Evolutionary conservation across 1,140 invertebrate genomes (phyloP), one percentile per base, ranked within the genome.

Genomic region (Schlechtendalia chinensis): DNA sequence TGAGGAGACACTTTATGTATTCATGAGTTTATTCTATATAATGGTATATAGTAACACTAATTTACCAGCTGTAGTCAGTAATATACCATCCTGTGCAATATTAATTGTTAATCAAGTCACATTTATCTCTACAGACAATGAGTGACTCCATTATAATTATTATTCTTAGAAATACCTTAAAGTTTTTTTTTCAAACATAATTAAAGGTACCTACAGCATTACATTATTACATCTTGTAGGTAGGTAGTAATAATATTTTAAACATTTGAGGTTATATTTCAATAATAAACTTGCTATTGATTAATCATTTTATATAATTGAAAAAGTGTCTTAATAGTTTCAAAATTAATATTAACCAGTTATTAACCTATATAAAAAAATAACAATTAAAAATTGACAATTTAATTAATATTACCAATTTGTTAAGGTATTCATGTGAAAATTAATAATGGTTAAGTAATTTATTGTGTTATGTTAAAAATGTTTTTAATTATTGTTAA

Each of bases 101-200:
- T 77, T 77, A 77, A 77, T 77, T 77, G 32, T 77, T 77, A 77
- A 77, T 77, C 54, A 77, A 77, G 29, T 77, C 72, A 77, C 54
- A 77, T 77, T 77, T 77, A 59, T 59, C 54, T 59, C 29, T 59
- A 29, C 54, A 16, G 19, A 1, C 19, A 32, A 45, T 58, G 24
- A 12, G 50, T 24, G 29, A 74, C 27, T 56, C 8, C 63, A 29
- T 74, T 56, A 29, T 75, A 39, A 77, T 77, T 77, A 77, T 77
- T 58, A 77, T 77, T 77, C 72, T 58, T 58, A 77, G 24, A 54
- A 45, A 77, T 59, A 56, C 50, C 47, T 72, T 72, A 54, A 19
- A 19, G 24, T 14, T 29, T 54, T n/a, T 27, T 71, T 54, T 72
- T 12, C 39, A 69, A 47, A 24, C 65, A 69, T 17, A n/a, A 45